Evolutionary conservation across 2,797 vertebrate genomes (phyloP), one percentile per base, ranked within the genome.

Genomic region (Galagoides demidoff): DNA sequence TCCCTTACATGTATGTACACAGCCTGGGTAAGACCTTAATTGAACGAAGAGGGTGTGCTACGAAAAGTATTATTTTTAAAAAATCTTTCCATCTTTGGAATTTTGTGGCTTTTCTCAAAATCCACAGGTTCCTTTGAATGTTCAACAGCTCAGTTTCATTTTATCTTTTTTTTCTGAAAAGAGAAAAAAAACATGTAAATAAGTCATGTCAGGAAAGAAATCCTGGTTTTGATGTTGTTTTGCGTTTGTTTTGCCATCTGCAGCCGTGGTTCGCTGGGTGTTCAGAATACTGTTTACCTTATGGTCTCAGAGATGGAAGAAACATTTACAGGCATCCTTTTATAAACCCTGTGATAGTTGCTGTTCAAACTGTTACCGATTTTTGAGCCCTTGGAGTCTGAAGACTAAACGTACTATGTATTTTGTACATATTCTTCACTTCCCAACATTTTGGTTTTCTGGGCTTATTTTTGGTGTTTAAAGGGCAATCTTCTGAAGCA

Each of bases 181-280:
- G 52, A 84, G 43, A 90, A 84, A 92, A 66, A 66, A 55, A 49
- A 63, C 4, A 77, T 13, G 14, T 66, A 82, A 86, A 85, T 45
- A 78, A 93, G 52, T 45, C 25, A 5, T 7, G 3, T n/a, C 73
- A 78, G 59, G 57, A 86, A 92, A 87, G 11, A 25, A 68, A 52
- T 45, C 20, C 31, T 57, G 22, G 31, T 20, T 92, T 94, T 93
- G 49, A 43, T 86, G 68, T 8, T 83, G 70, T 61, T 89, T 92
- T 64, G 6, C 43, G 27, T 49, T 85, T 90, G 92, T 90, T 94
- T 90, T 87, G 61, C n/a, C 61, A n/a, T 66, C 43, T 34, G n/a
- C 14, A 85, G 27, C 22, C 13, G 3, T 23, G 57, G 66, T 23
- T 52, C 55, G 31, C 10, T 43, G 19, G 11, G 11, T 73, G 31